Percentiles rank a stretch among this genome's conserved stretches.
Conservation (phyloP, 1,140 invertebrate species). For the Sycophila sp. region DNA sequence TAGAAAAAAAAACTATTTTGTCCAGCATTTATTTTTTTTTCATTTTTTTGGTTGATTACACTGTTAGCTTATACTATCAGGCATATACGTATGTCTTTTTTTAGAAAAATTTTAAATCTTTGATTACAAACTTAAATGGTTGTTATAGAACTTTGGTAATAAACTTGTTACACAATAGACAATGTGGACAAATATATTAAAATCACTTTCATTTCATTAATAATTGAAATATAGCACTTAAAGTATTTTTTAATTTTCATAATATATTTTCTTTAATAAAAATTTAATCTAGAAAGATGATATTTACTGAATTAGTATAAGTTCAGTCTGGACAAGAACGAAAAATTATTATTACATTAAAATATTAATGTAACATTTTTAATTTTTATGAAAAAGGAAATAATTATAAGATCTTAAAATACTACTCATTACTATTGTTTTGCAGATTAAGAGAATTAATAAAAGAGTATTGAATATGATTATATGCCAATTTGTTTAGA, state of each 20-base stretch:
- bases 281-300: not conserved
- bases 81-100: slow-evolving; percentile 20
- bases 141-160: slow-evolving; percentile 36
- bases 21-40: slow-evolving; percentile 35
- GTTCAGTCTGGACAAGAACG: slow-evolving; percentile 25
- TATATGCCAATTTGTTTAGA: not conserved
- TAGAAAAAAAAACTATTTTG: slow-evolving; percentile 22
- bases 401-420: slow-evolving; percentile 21
- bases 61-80: slow-evolving; percentile 23
- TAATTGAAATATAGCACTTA: slow-evolving; percentile 8
- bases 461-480: slow-evolving; percentile 5
- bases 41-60: slow-evolving; percentile 18
- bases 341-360: slow-evolving; percentile 17
- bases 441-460: not conserved
- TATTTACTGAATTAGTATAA: not conserved
- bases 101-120: slow-evolving; percentile 24
- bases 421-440: not conserved
- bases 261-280: not conserved
- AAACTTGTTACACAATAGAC: slow-evolving; percentile 13
- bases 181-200: not conserved
- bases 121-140: slow-evolving; percentile 30
- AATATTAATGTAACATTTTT: slow-evolving; percentile 22
- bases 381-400: slow-evolving; percentile 3
- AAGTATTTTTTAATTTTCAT: no score
- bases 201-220: slow-evolving; percentile 14